These are phyloP conservation scores for Pandemis heparana DNA, from an alignment of 2,888 invertebrate genomes.

Conservation along the genomic window DNA sequence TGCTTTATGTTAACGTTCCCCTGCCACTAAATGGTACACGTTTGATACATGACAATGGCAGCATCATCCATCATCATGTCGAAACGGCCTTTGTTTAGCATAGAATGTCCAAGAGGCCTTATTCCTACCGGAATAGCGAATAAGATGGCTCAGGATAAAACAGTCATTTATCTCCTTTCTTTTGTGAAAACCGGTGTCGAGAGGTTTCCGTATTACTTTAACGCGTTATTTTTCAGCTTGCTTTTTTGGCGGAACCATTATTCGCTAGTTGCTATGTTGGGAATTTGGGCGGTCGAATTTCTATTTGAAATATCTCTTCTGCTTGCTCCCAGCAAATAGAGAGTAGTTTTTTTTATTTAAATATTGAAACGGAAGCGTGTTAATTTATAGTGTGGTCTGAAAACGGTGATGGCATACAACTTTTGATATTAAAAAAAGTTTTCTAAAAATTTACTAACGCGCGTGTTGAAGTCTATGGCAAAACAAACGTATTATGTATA, in stretches of 20 bases:
- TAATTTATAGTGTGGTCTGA: too few species aligned
- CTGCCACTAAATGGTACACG: conserved; percentile 41
- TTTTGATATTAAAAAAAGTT: too few species aligned
- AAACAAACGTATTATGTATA: too few species aligned
- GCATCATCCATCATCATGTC: conserved; percentile 62
- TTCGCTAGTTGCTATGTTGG: conserved; percentile 21
- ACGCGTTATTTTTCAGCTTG: conserved; percentile 46
- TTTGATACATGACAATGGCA: conserved; percentile 56
- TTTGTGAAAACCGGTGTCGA: conserved; percentile 48
- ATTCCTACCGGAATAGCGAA: conserved; percentile 56
- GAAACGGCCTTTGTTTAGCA: conserved; percentile 64
- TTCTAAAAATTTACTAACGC: too few species aligned
- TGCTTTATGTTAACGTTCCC: conserved; percentile 38
- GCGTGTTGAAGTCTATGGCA: too few species aligned
- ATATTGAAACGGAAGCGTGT: background rate
- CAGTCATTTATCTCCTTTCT: conserved; percentile 62
- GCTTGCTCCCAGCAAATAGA: background rate
- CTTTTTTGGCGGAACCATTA: conserved; percentile 34
- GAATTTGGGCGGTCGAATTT: background rate
- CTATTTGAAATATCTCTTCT: background rate
- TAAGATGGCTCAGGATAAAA: conserved; percentile 60
- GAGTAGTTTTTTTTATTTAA: background rate
- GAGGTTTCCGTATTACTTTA: conserved; percentile 46
- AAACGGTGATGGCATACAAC: too few species aligned
- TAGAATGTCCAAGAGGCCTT: conserved; percentile 57